Conservation (phyloP, 2,888 invertebrate genomes). For the Drosophila nr. perissopoda region DNA sequence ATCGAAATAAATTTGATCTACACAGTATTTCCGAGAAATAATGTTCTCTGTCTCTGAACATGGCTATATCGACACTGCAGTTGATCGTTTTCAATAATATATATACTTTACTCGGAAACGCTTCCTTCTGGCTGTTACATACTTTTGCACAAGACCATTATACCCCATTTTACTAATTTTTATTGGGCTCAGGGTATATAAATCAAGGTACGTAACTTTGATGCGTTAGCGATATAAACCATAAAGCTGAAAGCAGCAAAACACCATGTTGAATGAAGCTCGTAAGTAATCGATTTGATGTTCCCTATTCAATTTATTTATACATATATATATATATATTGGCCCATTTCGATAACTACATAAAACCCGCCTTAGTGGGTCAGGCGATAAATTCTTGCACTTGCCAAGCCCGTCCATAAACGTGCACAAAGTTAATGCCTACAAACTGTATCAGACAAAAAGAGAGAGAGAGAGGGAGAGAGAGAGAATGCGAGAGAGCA, state of each 20-base stretch:
- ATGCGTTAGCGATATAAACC: constrained; percentile 22
- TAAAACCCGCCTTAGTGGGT: constrained; percentile 61
- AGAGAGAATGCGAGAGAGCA: constrained; percentile 15
- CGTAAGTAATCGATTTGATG: constrained; percentile 58
- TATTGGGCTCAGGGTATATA: not conserved
- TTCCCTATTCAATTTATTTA: constrained; percentile 18
- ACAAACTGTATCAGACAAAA: constrained; percentile 7
- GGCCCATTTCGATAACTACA: constrained; percentile 60
- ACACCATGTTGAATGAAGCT: constrained; percentile 1
- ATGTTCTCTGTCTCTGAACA: not conserved
- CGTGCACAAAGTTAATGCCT: constrained; percentile 37
- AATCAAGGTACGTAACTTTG: constrained; percentile 24
- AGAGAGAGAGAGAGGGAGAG: not conserved
- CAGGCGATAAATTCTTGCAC: constrained; percentile 71
- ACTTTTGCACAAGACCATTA: not conserved
- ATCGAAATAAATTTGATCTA: not conserved
- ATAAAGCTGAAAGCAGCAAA: constrained; percentile 30
- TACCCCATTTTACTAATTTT: constrained; percentile 1
- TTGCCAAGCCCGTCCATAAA: constrained; percentile 38
- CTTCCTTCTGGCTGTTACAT: not conserved
- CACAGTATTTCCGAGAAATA: not conserved
- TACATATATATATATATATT: constrained; percentile 38
- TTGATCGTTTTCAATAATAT: not conserved
- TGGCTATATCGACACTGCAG: no score
- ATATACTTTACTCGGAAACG: no score